phyloP scores from a whole-genome alignment of 2,113 vertebrate genomes.

The Tetraodon nigroviridis region DNA sequence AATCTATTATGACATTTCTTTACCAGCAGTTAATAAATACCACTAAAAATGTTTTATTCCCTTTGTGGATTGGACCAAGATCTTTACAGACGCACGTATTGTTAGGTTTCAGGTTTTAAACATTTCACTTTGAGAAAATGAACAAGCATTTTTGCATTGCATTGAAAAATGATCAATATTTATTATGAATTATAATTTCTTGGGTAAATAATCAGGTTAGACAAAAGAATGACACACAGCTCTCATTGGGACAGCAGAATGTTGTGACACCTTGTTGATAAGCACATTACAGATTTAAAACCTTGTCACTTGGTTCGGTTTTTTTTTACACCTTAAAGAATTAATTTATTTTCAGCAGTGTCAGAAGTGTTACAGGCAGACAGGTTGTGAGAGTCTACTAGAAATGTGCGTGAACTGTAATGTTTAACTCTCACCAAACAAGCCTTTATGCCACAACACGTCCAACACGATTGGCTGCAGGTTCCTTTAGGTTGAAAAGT shows the following conservation, averaged over 20 bases:
- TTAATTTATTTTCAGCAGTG: not conserved
- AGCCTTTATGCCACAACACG: conserved; percentile 38
- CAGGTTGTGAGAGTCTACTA: conserved; percentile 23
- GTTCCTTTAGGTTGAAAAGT: conserved; percentile 37
- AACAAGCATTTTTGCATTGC: too few relatives aligned
- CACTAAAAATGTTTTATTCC: too few relatives aligned
- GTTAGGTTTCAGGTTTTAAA: too few relatives aligned
- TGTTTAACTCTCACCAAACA: conserved; percentile 40
- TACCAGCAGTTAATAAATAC: too few relatives aligned
- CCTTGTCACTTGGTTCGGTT: conserved; percentile 15
- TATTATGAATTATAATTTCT: conserved; percentile 22
- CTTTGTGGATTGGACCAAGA: too few relatives aligned
- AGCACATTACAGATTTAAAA: conserved; percentile 39
- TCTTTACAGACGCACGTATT: too few relatives aligned
- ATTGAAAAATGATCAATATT: too few relatives aligned
- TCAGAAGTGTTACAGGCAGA: conserved; percentile 5
- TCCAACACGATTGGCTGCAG: conserved; percentile 37
- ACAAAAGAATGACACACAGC: conserved; percentile 46
- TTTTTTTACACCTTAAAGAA: conserved; percentile 29
- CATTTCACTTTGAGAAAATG: too few relatives aligned
- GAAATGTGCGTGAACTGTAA: conserved; percentile 18
- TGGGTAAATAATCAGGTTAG: conserved; percentile 54
- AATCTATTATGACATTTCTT: too few relatives aligned
- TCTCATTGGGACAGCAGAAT: conserved; percentile 45
- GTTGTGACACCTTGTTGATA: conserved; percentile 52